Conservation (phyloP, 2,113 vertebrate species). For the Lethenteron reissneri region DNA sequence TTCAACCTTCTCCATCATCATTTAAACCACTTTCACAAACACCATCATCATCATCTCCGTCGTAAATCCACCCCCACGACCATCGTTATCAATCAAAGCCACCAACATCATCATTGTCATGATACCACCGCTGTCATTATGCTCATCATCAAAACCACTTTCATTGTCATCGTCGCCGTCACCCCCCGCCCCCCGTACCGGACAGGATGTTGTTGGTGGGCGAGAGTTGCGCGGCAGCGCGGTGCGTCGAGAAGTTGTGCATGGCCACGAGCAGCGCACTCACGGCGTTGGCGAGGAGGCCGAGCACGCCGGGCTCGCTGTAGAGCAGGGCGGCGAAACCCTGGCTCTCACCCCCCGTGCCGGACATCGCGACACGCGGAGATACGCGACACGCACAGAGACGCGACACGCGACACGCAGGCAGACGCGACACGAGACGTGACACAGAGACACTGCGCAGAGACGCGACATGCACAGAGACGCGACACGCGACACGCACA, state of each 20-base stretch:
- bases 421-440: too few relatives aligned
- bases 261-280: conserved; percentile 55
- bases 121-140: too few relatives aligned
- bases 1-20: too few relatives aligned
- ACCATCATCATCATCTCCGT: background rate
- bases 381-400: too few relatives aligned
- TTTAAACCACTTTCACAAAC: too few relatives aligned
- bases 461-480: too few relatives aligned
- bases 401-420: too few relatives aligned
- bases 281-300: conserved; percentile 49
- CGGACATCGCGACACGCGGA: too few relatives aligned
- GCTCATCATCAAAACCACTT: background rate
- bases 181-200: conserved; percentile 21
- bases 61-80: background rate
- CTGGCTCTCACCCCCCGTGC: too few relatives aligned
- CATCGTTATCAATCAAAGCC: background rate
- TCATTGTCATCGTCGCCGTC: background rate
- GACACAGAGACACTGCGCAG: too few relatives aligned
- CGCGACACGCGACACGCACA: too few relatives aligned
- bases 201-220: conserved; percentile 42
- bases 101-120: background rate
- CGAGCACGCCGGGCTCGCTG: conserved; percentile 49
- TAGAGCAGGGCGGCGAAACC: conserved; percentile 66
- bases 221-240: conserved; percentile 20
- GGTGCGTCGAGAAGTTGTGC: conserved; percentile 34